Evolutionary conservation across 2,888 invertebrate species (phyloP).

Genomic region (Luperina testacea): DNA sequence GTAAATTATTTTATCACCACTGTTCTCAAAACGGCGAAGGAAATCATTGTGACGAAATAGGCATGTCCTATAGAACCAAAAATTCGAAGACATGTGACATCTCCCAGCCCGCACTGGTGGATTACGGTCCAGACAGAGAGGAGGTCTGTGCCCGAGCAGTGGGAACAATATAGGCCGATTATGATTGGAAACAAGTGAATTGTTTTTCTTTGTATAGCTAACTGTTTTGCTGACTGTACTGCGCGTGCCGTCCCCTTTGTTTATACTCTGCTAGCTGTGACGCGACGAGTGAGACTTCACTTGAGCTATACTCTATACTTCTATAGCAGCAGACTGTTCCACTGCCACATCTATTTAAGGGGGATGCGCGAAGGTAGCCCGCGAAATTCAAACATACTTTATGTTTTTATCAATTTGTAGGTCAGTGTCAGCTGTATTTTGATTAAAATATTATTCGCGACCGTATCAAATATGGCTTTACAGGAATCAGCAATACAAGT

Average conservation of each 20-base stretch:
- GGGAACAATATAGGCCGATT: neutral
- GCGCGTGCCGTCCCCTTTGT: neutral
- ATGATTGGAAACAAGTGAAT: neutral
- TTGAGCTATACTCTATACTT: no score
- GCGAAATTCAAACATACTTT: no score
- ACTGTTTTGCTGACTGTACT: constrained; percentile 4
- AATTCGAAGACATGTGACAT: neutral
- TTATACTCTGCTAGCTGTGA: neutral
- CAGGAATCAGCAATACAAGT: no score
- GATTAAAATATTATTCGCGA: neutral
- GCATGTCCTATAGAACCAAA: neutral
- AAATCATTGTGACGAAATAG: neutral
- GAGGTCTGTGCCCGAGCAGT: neutral
- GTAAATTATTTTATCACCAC: neutral
- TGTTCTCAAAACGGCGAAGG: neutral
- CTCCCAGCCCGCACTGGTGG: neutral
- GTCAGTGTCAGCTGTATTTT: neutral
- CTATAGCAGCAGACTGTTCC: neutral
- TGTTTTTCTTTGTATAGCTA: no score
- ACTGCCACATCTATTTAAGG: neutral
- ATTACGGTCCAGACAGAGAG: neutral
- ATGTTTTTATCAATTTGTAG: no score
- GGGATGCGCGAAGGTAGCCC: neutral
- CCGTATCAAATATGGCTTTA: neutral
- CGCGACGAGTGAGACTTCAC: constrained; percentile 19